Percentiles rank a stretch among this genome's conserved stretches.
These are phyloP conservation scores for Papilio gigon DNA, from an alignment of 2,888 invertebrate genomes.

Conservation along the genomic window DNA sequence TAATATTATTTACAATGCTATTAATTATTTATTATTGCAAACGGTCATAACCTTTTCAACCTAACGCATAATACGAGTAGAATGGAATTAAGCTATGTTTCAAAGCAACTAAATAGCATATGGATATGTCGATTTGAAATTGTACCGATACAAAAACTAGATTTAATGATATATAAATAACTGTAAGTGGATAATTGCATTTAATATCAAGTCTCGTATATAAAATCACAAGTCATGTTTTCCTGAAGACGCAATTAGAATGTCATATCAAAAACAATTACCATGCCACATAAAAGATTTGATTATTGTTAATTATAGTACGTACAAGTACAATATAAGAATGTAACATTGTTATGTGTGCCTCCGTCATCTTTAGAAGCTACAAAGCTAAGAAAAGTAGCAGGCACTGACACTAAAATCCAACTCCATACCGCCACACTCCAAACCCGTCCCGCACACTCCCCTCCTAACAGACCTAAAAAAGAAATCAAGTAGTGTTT, in stretches of 20 bases:
- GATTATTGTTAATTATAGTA: neutral
- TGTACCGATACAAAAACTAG: neutral
- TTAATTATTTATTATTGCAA: slow-evolving; percentile 1
- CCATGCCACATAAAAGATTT: neutral
- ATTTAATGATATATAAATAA: neutral
- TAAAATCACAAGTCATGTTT: slow-evolving; percentile 4
- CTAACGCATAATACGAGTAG: slow-evolving; percentile 1
- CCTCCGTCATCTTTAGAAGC: too few relatives aligned
- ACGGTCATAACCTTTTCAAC: slow-evolving; percentile 5
- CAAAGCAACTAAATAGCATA: neutral
- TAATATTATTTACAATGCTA: slow-evolving; percentile 19
- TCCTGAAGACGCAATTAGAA: neutral
- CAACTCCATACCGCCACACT: too few relatives aligned
- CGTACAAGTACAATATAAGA: too few relatives aligned
- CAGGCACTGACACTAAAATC: too few relatives aligned
- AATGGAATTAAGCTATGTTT: neutral
- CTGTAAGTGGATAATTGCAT: slow-evolving; percentile 6
- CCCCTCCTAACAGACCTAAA: too few relatives aligned
- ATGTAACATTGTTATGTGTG: too few relatives aligned
- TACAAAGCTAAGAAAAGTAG: too few relatives aligned
- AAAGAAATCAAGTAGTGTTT: too few relatives aligned
- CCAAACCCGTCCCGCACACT: too few relatives aligned
- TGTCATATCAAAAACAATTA: neutral
- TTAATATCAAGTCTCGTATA: neutral
- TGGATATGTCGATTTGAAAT: neutral